These are phyloP conservation scores for Planococcus citri DNA, from an alignment of 1,140 invertebrate species.

Conservation along the genomic window DNA sequence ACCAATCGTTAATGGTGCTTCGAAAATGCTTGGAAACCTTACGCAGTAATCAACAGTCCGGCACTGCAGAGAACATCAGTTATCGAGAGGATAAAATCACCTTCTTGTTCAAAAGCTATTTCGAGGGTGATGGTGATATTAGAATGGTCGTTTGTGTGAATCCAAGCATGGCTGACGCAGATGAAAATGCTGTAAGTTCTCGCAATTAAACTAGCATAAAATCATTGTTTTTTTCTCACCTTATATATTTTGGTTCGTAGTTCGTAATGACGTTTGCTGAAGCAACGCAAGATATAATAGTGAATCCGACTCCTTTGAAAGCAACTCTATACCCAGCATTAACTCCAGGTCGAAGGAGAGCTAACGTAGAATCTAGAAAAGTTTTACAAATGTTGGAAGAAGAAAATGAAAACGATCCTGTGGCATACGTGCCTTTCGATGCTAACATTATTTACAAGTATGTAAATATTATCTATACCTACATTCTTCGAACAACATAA, in stretches of 20 bases:
- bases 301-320: constrained; percentile 48
- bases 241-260: constrained; percentile 41
- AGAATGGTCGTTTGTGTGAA: constrained; percentile 96
- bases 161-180: constrained; percentile 79
- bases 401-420: not conserved
- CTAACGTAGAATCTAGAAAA: constrained; percentile 46
- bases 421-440: not conserved
- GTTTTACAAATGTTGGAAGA: constrained; percentile 4
- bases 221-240: too few relatives aligned
- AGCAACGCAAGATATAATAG: constrained; percentile 84
- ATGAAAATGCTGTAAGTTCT: constrained; percentile 79
- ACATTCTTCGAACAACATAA: too few relatives aligned
- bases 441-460: not conserved
- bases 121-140: constrained; percentile 92
- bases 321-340: constrained; percentile 42
- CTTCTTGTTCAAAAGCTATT: constrained; percentile 94
- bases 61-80: constrained; percentile 57
- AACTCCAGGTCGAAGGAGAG: constrained; percentile 61
- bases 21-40: constrained; percentile 80
- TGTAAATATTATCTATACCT: too few relatives aligned
- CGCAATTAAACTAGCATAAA: too few relatives aligned
- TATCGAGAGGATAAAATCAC: constrained; percentile 93
- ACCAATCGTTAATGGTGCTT: constrained; percentile 72
- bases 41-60: constrained; percentile 71
- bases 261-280: constrained; percentile 95